A percentile compares a stretch with the other conserved stretches of the same genome.
These are phyloP conservation scores for Piezodorus guildinii DNA, from an alignment of 1,140 invertebrate species.

Conservation along the genomic window DNA sequence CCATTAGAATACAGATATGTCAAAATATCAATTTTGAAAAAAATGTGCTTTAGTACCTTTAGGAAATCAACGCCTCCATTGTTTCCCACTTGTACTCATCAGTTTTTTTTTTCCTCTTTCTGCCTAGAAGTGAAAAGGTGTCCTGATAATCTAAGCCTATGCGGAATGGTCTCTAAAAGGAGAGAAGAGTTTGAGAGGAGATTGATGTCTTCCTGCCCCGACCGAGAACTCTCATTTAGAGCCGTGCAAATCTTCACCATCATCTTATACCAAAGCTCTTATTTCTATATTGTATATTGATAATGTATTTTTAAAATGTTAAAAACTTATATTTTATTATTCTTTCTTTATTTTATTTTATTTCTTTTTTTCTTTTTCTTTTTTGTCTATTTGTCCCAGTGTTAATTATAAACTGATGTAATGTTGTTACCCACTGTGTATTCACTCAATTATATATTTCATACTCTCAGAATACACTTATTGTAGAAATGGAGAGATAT, in stretches of 20 bases:
- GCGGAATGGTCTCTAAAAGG: constrained; percentile 24
- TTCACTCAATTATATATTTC: background rate
- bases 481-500: too few relatives aligned
- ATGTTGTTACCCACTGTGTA: constrained; percentile 4
- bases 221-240: background rate
- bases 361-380: background rate
- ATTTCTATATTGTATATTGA: constrained; percentile 5
- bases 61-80: too few relatives aligned
- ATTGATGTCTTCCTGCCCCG: constrained; percentile 14
- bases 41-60: too few relatives aligned
- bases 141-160: constrained; percentile 25
- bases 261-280: constrained; percentile 1
- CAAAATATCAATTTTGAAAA: too few relatives aligned
- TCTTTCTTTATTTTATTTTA: too few relatives aligned
- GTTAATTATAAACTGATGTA: background rate
- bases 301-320: background rate
- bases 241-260: background rate
- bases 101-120: background rate
- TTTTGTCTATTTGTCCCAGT: background rate
- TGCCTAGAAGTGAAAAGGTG: constrained; percentile 29
- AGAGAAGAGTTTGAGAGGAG: constrained; percentile 23
- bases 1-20: too few relatives aligned
- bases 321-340: too few relatives aligned
- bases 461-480: too few relatives aligned
- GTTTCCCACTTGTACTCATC: too few relatives aligned